Conservation (phyloP, 2,888 invertebrate species). For the Coecobrya sp. region DNA sequence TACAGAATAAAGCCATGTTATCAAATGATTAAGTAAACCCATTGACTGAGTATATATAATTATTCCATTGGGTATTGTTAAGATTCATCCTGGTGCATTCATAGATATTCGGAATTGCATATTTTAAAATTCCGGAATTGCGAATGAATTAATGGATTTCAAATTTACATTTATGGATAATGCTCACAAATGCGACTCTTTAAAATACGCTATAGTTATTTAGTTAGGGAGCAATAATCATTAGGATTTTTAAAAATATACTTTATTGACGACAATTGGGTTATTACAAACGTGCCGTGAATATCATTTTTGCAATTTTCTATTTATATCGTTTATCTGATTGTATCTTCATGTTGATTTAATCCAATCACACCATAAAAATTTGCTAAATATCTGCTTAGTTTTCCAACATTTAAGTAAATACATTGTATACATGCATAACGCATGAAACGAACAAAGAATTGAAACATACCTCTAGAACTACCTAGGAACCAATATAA, state of each 20-base stretch:
- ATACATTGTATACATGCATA: not conserved
- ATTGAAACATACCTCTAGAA: not conserved
- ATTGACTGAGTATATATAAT: not conserved
- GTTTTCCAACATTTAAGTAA: not conserved
- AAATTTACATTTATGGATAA: too few species aligned
- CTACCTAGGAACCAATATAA: not conserved
- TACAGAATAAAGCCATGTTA: constrained; percentile 25
- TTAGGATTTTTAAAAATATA: constrained; percentile 20
- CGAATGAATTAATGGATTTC: too few species aligned
- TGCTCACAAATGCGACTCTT: too few species aligned
- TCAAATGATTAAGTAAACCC: not conserved
- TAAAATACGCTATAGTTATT: too few species aligned
- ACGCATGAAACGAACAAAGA: not conserved
- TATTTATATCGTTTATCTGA: not conserved
- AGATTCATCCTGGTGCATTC: not conserved
- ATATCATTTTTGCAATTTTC: not conserved
- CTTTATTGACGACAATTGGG: constrained; percentile 5
- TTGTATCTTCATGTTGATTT: too few species aligned
- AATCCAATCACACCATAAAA: too few species aligned
- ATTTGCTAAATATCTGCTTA: not conserved
- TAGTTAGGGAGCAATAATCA: not conserved
- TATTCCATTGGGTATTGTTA: not conserved
- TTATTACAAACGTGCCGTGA: not conserved
- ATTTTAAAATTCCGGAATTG: too few species aligned
- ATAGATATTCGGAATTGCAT: too few species aligned